Evolutionary conservation across 1,140 invertebrate species (phyloP).

Genomic region (Neodiprion pinetum): DNA sequence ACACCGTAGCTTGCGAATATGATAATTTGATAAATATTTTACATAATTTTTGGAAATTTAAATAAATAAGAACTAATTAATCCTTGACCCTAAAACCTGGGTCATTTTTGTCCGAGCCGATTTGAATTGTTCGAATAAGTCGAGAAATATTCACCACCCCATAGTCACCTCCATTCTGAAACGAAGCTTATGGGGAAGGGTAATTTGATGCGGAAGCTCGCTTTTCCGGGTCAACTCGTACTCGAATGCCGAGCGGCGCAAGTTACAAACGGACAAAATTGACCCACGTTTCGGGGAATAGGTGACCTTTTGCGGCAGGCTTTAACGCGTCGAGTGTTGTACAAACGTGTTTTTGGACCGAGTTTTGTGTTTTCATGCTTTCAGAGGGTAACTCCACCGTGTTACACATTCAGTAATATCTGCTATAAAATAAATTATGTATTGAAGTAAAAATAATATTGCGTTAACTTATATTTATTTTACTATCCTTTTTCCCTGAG

Average conservation of each 20-base stretch:
- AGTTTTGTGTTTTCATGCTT: too few relatives aligned
- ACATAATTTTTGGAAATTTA: too few relatives aligned
- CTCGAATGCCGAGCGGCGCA: constrained; percentile 2
- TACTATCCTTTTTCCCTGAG: too few relatives aligned
- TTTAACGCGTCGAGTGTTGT: neutral
- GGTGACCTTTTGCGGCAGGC: neutral
- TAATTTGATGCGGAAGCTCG: neutral
- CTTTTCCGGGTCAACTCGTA: constrained; percentile 1
- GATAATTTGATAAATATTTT: too few relatives aligned
- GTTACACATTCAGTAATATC: too few relatives aligned
- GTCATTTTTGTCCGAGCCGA: neutral
- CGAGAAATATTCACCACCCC: neutral
- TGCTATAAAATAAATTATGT: too few relatives aligned
- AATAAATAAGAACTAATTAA: neutral
- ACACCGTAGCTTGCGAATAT: neutral
- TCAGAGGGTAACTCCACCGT: too few relatives aligned
- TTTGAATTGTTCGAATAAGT: neutral
- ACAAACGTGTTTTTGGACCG: neutral
- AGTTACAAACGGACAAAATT: constrained; percentile 4
- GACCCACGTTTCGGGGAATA: neutral
- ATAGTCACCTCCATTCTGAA: neutral
- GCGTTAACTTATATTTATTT: too few relatives aligned
- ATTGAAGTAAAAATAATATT: too few relatives aligned
- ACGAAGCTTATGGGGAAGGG: neutral
- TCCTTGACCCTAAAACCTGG: neutral